These are phyloP conservation scores for Cebidichthys violaceus DNA, from an alignment of 2,113 vertebrate genomes.

Conservation along the genomic window DNA sequence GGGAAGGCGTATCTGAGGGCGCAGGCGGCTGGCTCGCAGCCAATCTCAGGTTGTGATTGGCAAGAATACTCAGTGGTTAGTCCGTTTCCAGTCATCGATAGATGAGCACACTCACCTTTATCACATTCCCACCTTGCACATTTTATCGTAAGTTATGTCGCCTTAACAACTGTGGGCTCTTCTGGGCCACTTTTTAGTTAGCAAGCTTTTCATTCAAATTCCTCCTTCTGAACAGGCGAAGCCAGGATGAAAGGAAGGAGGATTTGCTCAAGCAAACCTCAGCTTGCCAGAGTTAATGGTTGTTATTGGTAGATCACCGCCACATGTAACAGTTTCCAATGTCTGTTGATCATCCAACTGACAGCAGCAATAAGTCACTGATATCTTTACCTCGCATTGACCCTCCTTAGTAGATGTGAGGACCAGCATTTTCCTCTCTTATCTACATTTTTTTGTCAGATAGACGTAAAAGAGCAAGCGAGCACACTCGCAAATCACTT, in stretches of 20 bases:
- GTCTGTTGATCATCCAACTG: slow-evolving; percentile 2
- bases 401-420: neutral
- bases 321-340: slow-evolving; percentile 14
- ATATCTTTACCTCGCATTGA: slow-evolving; percentile 15
- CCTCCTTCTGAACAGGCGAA: neutral
- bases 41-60: slow-evolving; percentile 60
- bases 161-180: slow-evolving; percentile 22
- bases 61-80: slow-evolving; percentile 26
- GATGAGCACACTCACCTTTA: slow-evolving; percentile 20
- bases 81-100: slow-evolving; percentile 29
- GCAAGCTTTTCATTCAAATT: slow-evolving; percentile 1
- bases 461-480: neutral
- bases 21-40: slow-evolving; percentile 45
- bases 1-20: slow-evolving; percentile 31
- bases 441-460: neutral
- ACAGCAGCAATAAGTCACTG: slow-evolving; percentile 1
- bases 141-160: neutral
- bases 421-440: neutral
- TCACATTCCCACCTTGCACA: slow-evolving; percentile 8
- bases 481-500: neutral
- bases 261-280: slow-evolving; percentile 22
- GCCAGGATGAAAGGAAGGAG: slow-evolving; percentile 6
- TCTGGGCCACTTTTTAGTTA: neutral
- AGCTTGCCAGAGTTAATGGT: slow-evolving; percentile 19
- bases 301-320: slow-evolving; percentile 20